Evolutionary conservation across 1,140 invertebrate species (phyloP).

Genomic region (Armadillidium nasatum): DNA sequence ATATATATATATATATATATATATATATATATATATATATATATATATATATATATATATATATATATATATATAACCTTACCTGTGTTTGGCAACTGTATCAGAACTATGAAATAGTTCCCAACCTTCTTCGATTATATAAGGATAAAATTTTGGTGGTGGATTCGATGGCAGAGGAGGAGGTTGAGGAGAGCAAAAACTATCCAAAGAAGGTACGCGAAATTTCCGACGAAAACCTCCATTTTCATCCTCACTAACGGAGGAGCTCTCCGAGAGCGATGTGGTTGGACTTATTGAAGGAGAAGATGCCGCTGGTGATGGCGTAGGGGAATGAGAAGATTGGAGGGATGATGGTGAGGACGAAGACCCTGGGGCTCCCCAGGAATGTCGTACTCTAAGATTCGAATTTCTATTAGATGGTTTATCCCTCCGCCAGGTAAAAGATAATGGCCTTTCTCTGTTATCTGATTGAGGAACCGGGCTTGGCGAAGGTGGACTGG

Average conservation of each 20-base stretch:
- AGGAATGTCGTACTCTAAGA: not conserved
- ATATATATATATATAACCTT: slow-evolving; percentile 8
- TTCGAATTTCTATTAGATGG: not conserved
- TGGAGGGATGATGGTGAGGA: not conserved
- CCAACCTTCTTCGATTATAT: slow-evolving; percentile 33
- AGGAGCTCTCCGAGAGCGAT: not conserved
- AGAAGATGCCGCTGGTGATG: not conserved
- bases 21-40: not conserved
- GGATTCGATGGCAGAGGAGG: not conserved
- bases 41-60: not conserved
- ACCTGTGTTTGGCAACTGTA: slow-evolving; percentile 35
- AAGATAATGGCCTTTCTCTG: not conserved
- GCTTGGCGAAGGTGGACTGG: not conserved
- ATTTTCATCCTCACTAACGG: not conserved
- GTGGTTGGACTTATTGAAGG: not conserved
- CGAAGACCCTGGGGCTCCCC: not conserved
- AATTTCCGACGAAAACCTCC: not conserved
- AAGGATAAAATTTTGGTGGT: slow-evolving; percentile 22
- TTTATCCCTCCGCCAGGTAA: slow-evolving; percentile 1
- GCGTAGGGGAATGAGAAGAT: not conserved
- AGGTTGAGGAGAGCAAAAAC: not conserved
- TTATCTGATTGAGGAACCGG: not conserved
- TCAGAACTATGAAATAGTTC: slow-evolving; percentile 22
- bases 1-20: not conserved
- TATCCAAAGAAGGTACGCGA: not conserved